Conservation (phyloP, 1,140 invertebrate species). For the Drosophila jambulina region DNA sequence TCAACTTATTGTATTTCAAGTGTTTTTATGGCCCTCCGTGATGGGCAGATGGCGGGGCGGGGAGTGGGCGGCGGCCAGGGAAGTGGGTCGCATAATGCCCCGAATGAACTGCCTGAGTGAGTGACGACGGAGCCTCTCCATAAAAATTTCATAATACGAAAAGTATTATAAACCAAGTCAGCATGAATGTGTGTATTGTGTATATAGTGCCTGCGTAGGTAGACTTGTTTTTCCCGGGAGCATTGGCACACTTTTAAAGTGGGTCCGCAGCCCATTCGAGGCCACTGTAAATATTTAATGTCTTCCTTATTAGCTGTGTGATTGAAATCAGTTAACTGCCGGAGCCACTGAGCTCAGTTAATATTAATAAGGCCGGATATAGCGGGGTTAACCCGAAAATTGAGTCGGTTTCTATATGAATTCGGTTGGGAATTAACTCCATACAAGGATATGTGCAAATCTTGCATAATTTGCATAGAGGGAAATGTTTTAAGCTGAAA, state of each 20-base stretch:
- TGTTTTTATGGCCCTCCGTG: constrained; percentile 60
- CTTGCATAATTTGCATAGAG: no score
- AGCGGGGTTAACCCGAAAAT: not conserved
- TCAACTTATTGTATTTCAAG: constrained; percentile 73
- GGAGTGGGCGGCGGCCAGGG: not conserved
- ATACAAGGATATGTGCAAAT: not conserved
- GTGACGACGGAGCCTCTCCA: constrained; percentile 35
- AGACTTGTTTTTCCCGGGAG: not conserved
- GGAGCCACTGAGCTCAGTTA: not conserved
- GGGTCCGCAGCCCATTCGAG: not conserved
- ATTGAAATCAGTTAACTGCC: constrained; percentile 1
- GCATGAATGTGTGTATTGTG: not conserved
- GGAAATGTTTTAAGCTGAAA: not conserved
- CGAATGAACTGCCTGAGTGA: constrained; percentile 35
- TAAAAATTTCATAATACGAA: constrained; percentile 43
- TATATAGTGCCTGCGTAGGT: not conserved
- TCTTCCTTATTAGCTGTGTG: constrained; percentile 25
- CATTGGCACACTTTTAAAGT: constrained; percentile 16
- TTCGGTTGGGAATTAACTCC: not conserved
- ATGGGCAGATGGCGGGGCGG: not conserved
- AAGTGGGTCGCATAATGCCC: constrained; percentile 25
- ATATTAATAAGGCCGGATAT: constrained; percentile 3
- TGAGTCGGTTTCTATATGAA: not conserved
- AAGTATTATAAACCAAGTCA: constrained; percentile 1
- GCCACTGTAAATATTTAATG: constrained; percentile 28